Percentiles rank a stretch among this genome's conserved stretches.
phyloP scores from a whole-genome alignment of 2,113 vertebrate genomes.

The Catagonus wagneri region DNA sequence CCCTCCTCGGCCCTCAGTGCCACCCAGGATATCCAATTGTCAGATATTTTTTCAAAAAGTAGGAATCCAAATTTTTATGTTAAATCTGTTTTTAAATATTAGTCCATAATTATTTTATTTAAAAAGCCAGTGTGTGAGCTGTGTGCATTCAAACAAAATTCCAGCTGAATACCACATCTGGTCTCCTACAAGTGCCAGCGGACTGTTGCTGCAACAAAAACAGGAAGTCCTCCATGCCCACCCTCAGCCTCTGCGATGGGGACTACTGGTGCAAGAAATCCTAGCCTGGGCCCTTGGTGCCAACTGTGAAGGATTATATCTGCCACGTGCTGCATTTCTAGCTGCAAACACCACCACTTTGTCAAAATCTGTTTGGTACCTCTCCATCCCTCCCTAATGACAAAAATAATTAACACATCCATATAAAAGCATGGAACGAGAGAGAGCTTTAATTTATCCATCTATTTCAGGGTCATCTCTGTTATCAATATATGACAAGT shows the following conservation, averaged over 20 bases:
- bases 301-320: background rate
- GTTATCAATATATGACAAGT: slow-evolving; percentile 83
- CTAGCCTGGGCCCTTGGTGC: background rate
- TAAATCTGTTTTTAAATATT: background rate
- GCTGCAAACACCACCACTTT: slow-evolving; percentile 7
- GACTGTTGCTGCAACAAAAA: background rate
- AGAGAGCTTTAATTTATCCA: slow-evolving; percentile 70
- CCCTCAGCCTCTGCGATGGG: background rate
- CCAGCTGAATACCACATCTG: background rate
- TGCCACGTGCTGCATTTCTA: fast-evolving
- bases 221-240: background rate
- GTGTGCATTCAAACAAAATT: background rate
- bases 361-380: background rate
- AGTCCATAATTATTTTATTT: background rate
- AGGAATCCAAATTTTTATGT: background rate
- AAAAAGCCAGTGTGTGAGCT: background rate
- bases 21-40: background rate
- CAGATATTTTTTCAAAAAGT: background rate
- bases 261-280: background rate
- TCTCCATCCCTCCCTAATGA: slow-evolving; percentile 51
- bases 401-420: slow-evolving; percentile 65
- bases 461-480: slow-evolving; percentile 78
- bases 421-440: slow-evolving; percentile 18
- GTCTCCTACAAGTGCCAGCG: background rate
- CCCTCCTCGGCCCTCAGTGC: background rate